Evolutionary conservation across 2,113 vertebrate genomes (phyloP), one percentile per base, ranked within the genome.

Genomic region (Hylia prasina): DNA sequence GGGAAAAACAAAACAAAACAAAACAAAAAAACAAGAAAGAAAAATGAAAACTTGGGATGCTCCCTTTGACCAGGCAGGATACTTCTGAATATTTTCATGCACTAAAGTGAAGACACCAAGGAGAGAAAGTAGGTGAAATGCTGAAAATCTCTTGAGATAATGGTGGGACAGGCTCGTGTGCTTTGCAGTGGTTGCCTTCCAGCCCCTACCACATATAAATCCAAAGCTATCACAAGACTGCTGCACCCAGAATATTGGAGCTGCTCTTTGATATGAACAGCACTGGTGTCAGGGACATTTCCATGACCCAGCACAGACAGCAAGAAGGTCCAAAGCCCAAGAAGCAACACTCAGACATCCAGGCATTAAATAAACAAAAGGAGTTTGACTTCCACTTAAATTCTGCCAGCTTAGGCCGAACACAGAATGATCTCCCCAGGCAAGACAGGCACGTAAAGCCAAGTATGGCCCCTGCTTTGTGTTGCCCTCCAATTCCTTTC

Each of bases 181-280:
- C 45, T 87, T 54, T 68, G 40, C 37, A 68, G 48, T 11, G 19
- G 22, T 25, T 76, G 19, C 54, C 71, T 57, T 79, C 31, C 14
- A 25, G 6, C 11, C 24, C 16, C 19, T 33, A 47, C 2, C 33
- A 39, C 3, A 3, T 3, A 6, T 0, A 9, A 3, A 6, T n/a
- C 35, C 0, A 24, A 89, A 83, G 56, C 10, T 73, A 5, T 40
- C 1, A 4, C 0, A 8, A 42, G 53, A 65, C 69, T 0, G 2
- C 47, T 76, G 73, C 48, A 27, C 40, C 12, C n/a, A n/a, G 54
- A 82, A 40, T 22, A 28, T 39, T 48, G 50, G n/a, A 51, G 79
- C 61, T 53, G 18, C 64, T 69, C 3, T 57, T 23, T 31, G 70
- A 56, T 7, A 4, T 11, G 35, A 53, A 17, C 1, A 82, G 73